phyloP scores from a whole-genome alignment of 2,797 vertebrate species.

The Nyctibius grandis region DNA sequence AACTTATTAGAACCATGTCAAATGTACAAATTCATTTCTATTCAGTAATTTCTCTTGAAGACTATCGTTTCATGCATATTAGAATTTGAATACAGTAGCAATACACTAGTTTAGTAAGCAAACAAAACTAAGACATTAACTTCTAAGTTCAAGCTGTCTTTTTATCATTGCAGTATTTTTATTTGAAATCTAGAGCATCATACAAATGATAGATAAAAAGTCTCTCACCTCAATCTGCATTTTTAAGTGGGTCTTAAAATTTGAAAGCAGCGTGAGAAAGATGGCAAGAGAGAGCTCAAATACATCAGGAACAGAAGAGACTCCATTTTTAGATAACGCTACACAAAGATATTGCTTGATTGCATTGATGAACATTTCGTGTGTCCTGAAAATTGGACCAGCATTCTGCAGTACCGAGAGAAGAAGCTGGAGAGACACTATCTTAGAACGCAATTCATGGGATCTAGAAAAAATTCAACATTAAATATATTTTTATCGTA shows the following conservation, averaged over 20 bases:
- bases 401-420: constrained; percentile 93
- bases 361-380: constrained; percentile 97
- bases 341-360: constrained; percentile 98
- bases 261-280: constrained; percentile 94
- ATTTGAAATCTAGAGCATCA: neutral
- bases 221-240: constrained; percentile 96
- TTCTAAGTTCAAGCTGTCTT: neutral
- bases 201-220: neutral
- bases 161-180: neutral
- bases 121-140: neutral
- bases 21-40: neutral
- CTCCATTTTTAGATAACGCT: constrained; percentile 94
- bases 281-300: constrained; percentile 96
- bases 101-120: neutral
- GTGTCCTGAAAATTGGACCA: constrained; percentile 91
- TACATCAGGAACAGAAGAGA: constrained; percentile 95
- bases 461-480: constrained; percentile 75
- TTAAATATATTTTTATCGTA: neutral
- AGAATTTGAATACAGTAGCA: neutral
- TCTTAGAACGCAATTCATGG: constrained; percentile 93
- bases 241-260: constrained; percentile 97
- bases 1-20: neutral
- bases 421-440: constrained; percentile 93
- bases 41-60: neutral
- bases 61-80: neutral